Evolutionary conservation across 2,888 invertebrate genomes (phyloP), one percentile per base, ranked within the genome.

Genomic region (Cremastobaeus sp.): DNA sequence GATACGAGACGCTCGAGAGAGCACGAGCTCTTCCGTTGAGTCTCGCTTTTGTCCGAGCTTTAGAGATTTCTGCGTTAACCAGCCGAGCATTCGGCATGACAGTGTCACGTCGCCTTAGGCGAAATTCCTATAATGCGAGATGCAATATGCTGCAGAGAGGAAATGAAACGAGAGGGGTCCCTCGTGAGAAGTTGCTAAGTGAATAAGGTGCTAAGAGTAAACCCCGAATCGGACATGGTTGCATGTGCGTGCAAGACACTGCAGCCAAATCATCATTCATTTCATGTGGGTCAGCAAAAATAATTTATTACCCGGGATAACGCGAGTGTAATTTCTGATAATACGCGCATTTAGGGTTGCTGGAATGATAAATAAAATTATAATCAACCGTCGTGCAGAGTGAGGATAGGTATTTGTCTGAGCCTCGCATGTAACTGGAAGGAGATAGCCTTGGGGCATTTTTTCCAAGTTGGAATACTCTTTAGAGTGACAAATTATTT

Each of bases 181-280:
- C 81, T 80, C 83, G 85, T 84, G 85, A 84, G 85, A 85, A 84
- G 83, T 80, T 82, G 82, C 85, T 84, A 85, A 85, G 85, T 84
- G 85, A 85, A 84, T 83, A 84, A 86, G 85, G 85, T 85, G 86
- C 83, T 84, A 85, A 86, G 84, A 84, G 83, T 83, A 82, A 82
- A 84, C 83, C 78, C 77, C 65, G 81, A 81, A 12, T 41, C 18
- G 41, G 57, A 8, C 17, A 14, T 45, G 66, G n/a, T n/a, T 62
- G 52, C 54, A 66, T 66, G 60, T 62, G 37, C 74, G 54, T 43
- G 66, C 30, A 55, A 47, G 55, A 37, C 41, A 60, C 70, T 57
- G 62, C 60, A 71, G 62, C 65, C 60, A 68, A 66, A 72, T 66
- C 74, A 74, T 60, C 70, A 65, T 74, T 70, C 74, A 74, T 43